Evolutionary conservation across 2,888 invertebrate genomes (phyloP).

Genomic region (Onchidella celtica): DNA sequence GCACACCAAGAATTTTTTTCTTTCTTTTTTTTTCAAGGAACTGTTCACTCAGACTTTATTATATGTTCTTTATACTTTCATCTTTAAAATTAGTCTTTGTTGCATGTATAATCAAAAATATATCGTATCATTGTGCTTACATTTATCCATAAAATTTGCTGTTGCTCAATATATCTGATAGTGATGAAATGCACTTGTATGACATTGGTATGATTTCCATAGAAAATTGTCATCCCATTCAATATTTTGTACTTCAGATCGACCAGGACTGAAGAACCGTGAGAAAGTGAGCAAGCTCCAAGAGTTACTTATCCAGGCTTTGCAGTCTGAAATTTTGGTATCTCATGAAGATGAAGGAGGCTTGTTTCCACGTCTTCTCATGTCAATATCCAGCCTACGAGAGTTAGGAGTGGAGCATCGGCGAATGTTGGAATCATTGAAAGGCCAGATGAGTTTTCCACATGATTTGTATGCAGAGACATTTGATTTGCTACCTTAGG

Average conservation of each 20-base stretch:
- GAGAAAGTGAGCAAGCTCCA: slow-evolving; percentile 77
- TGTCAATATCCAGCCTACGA: slow-evolving; percentile 79
- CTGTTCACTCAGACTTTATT: too few relatives aligned
- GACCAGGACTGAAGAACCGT: slow-evolving; percentile 75
- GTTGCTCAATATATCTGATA: too few relatives aligned
- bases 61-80: too few relatives aligned
- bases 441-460: slow-evolving; percentile 75
- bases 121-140: too few relatives aligned
- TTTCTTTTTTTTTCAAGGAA: too few relatives aligned
- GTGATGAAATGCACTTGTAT: too few relatives aligned
- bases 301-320: slow-evolving; percentile 76
- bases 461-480: slow-evolving; percentile 78
- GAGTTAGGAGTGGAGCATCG: slow-evolving; percentile 79
- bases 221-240: too few relatives aligned
- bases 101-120: too few relatives aligned
- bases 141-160: too few relatives aligned
- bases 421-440: slow-evolving; percentile 75
- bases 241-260: slow-evolving; percentile 68
- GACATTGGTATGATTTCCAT: too few relatives aligned
- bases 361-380: slow-evolving; percentile 78
- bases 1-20: too few relatives aligned
- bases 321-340: slow-evolving; percentile 73
- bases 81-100: too few relatives aligned
- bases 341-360: slow-evolving; percentile 75
- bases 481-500: slow-evolving; percentile 73